These are phyloP conservation scores for Desmodus rotundus DNA, from an alignment of 2,113 vertebrate species.

Conservation along the genomic window DNA sequence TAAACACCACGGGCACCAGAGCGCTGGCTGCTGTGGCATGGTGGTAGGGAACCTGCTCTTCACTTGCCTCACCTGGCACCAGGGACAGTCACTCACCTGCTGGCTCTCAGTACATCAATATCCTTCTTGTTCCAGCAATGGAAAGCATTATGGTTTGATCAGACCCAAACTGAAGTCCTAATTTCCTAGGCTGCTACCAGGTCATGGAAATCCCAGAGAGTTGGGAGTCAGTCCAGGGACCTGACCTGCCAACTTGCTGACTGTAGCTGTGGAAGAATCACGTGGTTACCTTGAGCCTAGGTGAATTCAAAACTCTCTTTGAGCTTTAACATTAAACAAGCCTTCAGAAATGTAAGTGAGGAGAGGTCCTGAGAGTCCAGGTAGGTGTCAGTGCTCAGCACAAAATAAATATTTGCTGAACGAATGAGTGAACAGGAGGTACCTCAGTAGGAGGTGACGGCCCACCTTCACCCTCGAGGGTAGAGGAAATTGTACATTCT, in stretches of 20 bases:
- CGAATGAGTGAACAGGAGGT: not conserved
- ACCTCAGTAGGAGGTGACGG: not conserved
- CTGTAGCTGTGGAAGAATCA: not conserved
- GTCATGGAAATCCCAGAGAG: not conserved
- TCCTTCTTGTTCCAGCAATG: not conserved
- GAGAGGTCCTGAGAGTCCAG: not conserved
- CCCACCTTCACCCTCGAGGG: not conserved
- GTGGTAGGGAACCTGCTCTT: not conserved
- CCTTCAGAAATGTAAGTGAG: not conserved
- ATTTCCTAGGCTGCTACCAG: not conserved
- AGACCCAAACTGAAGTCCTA: not conserved
- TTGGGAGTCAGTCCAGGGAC: not conserved
- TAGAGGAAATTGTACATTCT: not conserved
- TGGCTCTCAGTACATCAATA: not conserved
- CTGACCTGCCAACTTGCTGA: not conserved
- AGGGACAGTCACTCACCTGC: not conserved
- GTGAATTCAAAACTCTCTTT: not conserved
- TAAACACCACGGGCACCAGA: not conserved
- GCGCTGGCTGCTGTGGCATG: rapidly evolving
- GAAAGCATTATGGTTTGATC: not conserved
- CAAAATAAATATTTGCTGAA: not conserved
- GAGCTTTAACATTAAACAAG: not conserved
- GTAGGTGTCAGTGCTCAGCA: not conserved
- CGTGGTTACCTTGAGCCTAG: not conserved
- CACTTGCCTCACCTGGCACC: not conserved